Evolutionary conservation across 2,888 invertebrate species (phyloP).

Genomic region (Terebella lapidaria): DNA sequence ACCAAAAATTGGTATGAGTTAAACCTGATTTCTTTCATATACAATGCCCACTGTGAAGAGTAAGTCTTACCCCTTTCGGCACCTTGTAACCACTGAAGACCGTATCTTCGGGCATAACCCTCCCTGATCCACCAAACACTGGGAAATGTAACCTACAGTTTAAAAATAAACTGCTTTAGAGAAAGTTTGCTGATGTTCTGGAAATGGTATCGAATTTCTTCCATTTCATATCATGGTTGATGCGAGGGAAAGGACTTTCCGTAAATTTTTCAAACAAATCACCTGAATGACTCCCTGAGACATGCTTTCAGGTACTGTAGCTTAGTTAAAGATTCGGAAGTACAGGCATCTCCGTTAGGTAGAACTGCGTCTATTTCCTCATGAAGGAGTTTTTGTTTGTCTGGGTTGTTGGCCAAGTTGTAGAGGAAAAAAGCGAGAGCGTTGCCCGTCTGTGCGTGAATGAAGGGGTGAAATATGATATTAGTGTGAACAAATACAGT

Average conservation of each 20-base stretch:
- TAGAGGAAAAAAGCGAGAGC: slow-evolving; percentile 34
- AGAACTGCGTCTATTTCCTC: slow-evolving; percentile 26
- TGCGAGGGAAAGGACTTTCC: no score
- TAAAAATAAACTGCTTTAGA: no score
- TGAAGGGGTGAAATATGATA: not conserved
- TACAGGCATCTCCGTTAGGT: slow-evolving; percentile 12
- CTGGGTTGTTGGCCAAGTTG: slow-evolving; percentile 28
- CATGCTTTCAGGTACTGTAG: slow-evolving; percentile 36
- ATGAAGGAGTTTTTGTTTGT: slow-evolving; percentile 27
- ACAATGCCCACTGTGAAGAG: no score
- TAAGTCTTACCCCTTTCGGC: slow-evolving; percentile 21
- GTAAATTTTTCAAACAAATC: no score
- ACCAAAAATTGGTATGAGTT: no score
- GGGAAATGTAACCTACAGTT: slow-evolving; percentile 17
- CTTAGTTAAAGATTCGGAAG: slow-evolving; percentile 20
- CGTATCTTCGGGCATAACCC: slow-evolving; percentile 18
- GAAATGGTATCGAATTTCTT: no score
- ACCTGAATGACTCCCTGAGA: slow-evolving; percentile 34
- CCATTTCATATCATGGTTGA: no score
- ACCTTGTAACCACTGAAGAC: slow-evolving; percentile 21
- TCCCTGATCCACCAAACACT: slow-evolving; percentile 20
- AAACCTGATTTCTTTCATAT: no score
- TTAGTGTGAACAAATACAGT: not conserved
- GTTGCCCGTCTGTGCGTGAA: slow-evolving; percentile 30
- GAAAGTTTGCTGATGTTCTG: no score